Conservation (phyloP, 2,113 vertebrate species). For the Toxotes chatareus region DNA sequence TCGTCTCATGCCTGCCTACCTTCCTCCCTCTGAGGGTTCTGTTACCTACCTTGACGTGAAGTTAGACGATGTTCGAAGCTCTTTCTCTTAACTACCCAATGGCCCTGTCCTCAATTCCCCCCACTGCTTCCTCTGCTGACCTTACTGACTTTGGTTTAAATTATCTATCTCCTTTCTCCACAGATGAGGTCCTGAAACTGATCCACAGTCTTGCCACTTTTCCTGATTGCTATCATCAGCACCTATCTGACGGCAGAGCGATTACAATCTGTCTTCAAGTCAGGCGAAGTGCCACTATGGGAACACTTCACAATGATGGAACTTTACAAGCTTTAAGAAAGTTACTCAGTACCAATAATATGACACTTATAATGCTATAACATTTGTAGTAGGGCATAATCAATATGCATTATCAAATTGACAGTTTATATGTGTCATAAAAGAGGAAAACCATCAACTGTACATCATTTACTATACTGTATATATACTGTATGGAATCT, state of each 20-base stretch:
- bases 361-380: constrained; percentile 20
- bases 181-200: constrained; percentile 68
- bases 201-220: constrained; percentile 64
- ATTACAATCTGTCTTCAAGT: constrained; percentile 67
- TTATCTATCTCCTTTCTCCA: constrained; percentile 58
- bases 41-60: constrained; percentile 35
- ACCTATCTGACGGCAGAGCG: constrained; percentile 51
- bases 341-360: constrained; percentile 52
- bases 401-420: not conserved
- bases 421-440: constrained; percentile 1
- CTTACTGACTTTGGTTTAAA: constrained; percentile 63
- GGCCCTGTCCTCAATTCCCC: constrained; percentile 45
- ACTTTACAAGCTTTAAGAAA: constrained; percentile 59
- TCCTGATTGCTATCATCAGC: constrained; percentile 73
- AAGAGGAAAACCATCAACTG: not conserved
- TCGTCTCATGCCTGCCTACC: constrained; percentile 28
- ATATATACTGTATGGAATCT: not conserved
- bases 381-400: constrained; percentile 12
- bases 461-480: not conserved
- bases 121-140: constrained; percentile 43
- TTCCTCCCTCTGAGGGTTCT: constrained; percentile 19
- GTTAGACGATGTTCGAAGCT: constrained; percentile 27
- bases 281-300: constrained; percentile 45
- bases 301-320: constrained; percentile 53
- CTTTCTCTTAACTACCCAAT: constrained; percentile 30